Evolutionary conservation across 2,113 vertebrate species (phyloP).

Genomic region (Otus sunia): DNA sequence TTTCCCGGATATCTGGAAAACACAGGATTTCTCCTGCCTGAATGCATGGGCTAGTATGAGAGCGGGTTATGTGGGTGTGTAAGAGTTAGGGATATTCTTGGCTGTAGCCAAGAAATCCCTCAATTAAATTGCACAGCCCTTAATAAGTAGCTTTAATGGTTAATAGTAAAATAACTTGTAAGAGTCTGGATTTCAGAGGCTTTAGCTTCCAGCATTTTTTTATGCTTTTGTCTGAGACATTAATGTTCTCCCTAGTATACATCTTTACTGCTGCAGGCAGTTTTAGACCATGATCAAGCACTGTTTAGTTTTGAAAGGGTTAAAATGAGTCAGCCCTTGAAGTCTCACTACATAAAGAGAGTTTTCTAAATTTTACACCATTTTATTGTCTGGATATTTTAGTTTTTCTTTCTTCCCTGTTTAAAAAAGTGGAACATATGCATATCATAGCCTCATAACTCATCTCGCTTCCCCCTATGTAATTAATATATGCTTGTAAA

Average conservation of each 20-base stretch:
- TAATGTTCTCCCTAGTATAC: not conserved
- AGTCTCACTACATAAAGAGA: not conserved
- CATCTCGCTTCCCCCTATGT: not conserved
- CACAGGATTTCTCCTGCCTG: not conserved
- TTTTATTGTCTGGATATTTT: not conserved
- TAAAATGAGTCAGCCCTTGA: not conserved
- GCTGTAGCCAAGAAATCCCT: not conserved
- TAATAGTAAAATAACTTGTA: not conserved
- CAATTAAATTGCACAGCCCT: not conserved
- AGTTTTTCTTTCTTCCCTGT: not conserved
- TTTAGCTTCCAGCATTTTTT: not conserved
- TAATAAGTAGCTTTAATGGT: not conserved
- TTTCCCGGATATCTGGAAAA: not conserved
- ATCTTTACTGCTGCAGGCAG: not conserved
- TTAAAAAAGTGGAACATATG: not conserved
- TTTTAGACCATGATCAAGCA: not conserved
- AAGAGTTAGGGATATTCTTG: rapidly evolving
- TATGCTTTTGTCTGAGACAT: not conserved
- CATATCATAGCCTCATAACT: not conserved
- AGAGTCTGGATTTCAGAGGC: not conserved
- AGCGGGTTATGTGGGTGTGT: rapidly evolving
- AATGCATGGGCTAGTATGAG: not conserved
- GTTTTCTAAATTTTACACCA: not conserved
- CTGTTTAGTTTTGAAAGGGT: not conserved
- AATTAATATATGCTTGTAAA: not conserved